These are phyloP conservation scores for Drosophila greeni DNA, from an alignment of 2,888 invertebrate genomes.

Conservation along the genomic window DNA sequence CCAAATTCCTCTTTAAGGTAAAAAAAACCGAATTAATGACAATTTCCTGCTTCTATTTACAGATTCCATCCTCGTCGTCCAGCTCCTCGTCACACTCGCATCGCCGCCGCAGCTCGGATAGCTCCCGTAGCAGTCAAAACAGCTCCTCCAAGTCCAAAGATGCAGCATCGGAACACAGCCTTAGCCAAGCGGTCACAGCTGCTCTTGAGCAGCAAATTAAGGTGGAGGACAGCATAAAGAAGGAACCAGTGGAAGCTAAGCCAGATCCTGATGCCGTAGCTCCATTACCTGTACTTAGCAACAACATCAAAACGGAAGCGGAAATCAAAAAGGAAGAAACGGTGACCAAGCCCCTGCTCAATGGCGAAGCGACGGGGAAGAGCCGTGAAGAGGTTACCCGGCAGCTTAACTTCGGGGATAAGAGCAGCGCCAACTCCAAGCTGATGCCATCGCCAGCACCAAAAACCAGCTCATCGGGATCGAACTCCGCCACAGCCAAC, in stretches of 20 bases:
- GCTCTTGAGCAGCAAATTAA: slow-evolving; percentile 49
- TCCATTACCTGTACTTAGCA: slow-evolving; percentile 45
- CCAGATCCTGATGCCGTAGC: not conserved
- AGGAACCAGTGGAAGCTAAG: slow-evolving; percentile 17
- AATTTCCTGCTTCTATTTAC: slow-evolving; percentile 1
- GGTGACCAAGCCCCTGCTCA: slow-evolving; percentile 47
- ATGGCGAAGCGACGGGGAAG: slow-evolving; percentile 52
- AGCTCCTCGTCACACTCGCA: slow-evolving; percentile 66
- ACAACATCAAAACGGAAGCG: slow-evolving; percentile 37
- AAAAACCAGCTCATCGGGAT: slow-evolving; percentile 47
- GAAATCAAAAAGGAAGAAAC: slow-evolving; percentile 56
- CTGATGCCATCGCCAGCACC: slow-evolving; percentile 71
- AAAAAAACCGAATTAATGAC: not conserved
- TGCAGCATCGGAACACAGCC: slow-evolving; percentile 30
- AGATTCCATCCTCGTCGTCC: slow-evolving; percentile 61
- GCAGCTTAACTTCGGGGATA: slow-evolving; percentile 71
- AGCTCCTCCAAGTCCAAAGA: slow-evolving; percentile 48
- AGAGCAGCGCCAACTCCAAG: slow-evolving; percentile 32
- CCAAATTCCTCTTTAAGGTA: not conserved
- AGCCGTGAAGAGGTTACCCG: slow-evolving; percentile 77
- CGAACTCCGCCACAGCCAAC: slow-evolving; percentile 41
- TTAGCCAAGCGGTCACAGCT: slow-evolving; percentile 28
- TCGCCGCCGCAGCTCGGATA: slow-evolving; percentile 75
- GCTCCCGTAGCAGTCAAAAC: slow-evolving; percentile 73
- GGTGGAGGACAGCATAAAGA: slow-evolving; percentile 33